Evolutionary conservation across 2,113 vertebrate species (phyloP).

Genomic region (Hemicordylus capensis): DNA sequence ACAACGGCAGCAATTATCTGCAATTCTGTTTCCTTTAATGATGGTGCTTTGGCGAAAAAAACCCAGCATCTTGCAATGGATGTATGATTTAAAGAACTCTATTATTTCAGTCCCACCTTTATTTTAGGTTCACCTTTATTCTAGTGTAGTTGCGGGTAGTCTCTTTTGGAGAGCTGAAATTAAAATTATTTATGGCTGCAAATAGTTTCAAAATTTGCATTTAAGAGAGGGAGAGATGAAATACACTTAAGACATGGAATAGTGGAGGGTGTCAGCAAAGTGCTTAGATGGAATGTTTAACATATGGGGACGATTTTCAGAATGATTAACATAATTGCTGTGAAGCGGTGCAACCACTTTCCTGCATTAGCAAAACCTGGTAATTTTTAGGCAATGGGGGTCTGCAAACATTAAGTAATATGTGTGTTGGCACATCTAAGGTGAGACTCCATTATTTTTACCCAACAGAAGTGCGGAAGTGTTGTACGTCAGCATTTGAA

Average conservation of each 20-base stretch:
- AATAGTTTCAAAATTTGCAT: conserved; percentile 1
- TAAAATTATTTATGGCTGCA: not conserved
- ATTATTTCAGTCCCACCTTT: conserved; percentile 27
- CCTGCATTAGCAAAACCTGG: not conserved
- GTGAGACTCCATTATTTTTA: not conserved
- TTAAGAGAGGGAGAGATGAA: not conserved
- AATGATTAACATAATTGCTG: not conserved
- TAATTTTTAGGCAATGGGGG: not conserved
- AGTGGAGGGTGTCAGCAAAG: conserved; percentile 8
- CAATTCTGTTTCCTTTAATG: conserved; percentile 13
- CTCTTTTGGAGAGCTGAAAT: conserved; percentile 21
- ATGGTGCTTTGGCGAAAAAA: not conserved
- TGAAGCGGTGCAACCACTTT: not conserved
- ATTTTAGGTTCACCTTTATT: not conserved
- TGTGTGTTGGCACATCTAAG: not conserved
- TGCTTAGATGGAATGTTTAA: conserved; percentile 6
- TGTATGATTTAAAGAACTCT: conserved; percentile 30
- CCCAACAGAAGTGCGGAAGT: not conserved
- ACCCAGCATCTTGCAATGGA: conserved; percentile 23
- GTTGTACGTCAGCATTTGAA: not conserved
- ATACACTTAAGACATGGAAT: not conserved
- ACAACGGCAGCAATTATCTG: conserved; percentile 22
- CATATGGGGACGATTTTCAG: not conserved
- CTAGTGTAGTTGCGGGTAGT: not conserved
- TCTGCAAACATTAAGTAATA: not conserved